These are phyloP conservation scores for Oreochromis mossambicus DNA, from an alignment of 2,797 vertebrate genomes.

Conservation along the genomic window DNA sequence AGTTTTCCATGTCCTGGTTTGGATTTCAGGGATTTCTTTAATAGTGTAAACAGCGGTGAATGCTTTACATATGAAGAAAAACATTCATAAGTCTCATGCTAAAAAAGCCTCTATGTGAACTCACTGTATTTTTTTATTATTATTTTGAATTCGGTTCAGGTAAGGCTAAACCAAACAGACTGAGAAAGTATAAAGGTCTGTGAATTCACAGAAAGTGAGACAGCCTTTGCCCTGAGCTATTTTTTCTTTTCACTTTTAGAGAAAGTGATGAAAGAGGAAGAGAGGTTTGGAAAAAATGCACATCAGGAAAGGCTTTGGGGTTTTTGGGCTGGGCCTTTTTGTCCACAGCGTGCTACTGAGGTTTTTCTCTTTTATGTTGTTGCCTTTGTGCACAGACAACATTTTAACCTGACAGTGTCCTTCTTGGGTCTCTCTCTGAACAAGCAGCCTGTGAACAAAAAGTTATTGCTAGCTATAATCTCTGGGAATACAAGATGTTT, in stretches of 20 bases:
- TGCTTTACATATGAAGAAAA: neutral
- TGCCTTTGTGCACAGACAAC: neutral
- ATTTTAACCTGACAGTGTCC: neutral
- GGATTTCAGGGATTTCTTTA: neutral
- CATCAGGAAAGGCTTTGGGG: constrained; percentile 44
- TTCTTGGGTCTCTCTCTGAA: neutral
- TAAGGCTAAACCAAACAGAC: neutral
- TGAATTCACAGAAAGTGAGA: neutral
- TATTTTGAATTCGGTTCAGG: neutral
- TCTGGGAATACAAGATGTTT: neutral
- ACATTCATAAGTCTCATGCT: neutral
- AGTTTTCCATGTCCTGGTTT: neutral
- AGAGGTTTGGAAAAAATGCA: constrained; percentile 45
- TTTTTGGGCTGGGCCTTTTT: constrained; percentile 41
- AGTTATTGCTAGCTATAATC: neutral
- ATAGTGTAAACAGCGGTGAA: neutral
- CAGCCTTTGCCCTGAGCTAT: constrained; percentile 1
- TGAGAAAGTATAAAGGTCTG: constrained; percentile 2
- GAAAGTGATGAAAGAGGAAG: constrained; percentile 42
- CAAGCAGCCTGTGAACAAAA: neutral
- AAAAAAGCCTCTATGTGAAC: neutral
- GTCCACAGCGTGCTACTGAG: constrained; percentile 1
- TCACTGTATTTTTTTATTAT: neutral
- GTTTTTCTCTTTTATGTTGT: neutral
- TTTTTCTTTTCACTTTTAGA: constrained; percentile 24